Conservation (phyloP, 2,113 vertebrate genomes). For the Lota lota region DNA sequence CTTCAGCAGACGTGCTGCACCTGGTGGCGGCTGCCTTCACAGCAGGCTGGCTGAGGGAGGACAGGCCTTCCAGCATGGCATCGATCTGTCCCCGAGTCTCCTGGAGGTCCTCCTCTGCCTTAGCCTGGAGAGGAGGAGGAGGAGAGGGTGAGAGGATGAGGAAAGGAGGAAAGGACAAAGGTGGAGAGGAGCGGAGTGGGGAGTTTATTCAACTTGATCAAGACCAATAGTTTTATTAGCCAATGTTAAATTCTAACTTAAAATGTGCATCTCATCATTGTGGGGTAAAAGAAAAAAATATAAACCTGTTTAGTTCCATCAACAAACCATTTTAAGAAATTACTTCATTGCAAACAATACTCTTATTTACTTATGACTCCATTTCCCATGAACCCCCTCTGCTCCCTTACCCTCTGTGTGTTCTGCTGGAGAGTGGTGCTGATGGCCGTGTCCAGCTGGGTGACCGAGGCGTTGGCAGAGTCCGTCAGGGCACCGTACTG, state of each 20-base stretch:
- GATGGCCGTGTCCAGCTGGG: constrained; percentile 81
- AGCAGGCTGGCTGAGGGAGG: constrained; percentile 50
- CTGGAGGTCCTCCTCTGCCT: constrained; percentile 87
- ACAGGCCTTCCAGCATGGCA: constrained; percentile 74
- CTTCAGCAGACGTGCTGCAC: not conserved
- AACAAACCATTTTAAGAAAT: no score
- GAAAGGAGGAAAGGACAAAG: not conserved
- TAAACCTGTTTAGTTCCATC: no score
- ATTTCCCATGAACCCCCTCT: not conserved
- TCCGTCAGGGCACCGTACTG: constrained; percentile 81
- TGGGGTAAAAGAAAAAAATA: no score
- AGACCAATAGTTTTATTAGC: no score
- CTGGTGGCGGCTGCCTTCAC: constrained; percentile 11
- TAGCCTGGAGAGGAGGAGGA: constrained; percentile 72
- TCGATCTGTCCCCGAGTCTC: constrained; percentile 85
- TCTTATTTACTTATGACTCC: no score
- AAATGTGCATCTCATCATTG: no score
- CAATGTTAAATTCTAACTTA: no score
- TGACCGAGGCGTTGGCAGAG: constrained; percentile 72
- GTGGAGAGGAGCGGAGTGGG: not conserved
- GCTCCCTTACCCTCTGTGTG: constrained; percentile 84
- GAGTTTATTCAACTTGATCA: no score
- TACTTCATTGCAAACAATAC: no score
- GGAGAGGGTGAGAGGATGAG: not conserved
- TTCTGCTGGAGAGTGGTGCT: constrained; percentile 85